Conservation (phyloP, 2,888 invertebrate species). For the Bombylius discolor region DNA sequence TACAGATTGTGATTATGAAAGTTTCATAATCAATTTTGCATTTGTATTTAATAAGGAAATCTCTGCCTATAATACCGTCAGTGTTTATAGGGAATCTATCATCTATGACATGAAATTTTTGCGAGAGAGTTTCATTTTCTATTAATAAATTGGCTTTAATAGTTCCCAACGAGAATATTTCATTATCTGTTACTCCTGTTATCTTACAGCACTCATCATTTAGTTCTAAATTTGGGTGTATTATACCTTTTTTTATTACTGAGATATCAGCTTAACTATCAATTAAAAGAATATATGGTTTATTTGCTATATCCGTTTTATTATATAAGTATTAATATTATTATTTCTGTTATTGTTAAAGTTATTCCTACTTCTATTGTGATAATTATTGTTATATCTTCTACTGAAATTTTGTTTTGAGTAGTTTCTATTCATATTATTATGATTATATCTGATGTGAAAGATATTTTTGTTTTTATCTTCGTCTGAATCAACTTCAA, state of each 20-base stretch:
- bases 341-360: background rate
- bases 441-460: background rate
- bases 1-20: background rate
- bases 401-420: background rate
- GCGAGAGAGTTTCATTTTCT: background rate
- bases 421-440: background rate
- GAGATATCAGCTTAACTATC: background rate
- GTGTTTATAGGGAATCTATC: conserved; percentile 3
- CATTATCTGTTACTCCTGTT: too few species aligned
- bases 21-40: conserved; percentile 5
- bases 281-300: background rate
- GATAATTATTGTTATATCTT: background rate
- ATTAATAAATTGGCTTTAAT: background rate
- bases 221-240: background rate
- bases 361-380: background rate
- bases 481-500: background rate
- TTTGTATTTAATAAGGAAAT: background rate
- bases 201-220: background rate
- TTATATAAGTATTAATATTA: too few species aligned
- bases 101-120: background rate
- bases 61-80: conserved; percentile 4
- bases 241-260: background rate
- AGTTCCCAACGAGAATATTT: background rate
- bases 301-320: too few species aligned
- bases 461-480: background rate